Base-by-base conservation (phyloP, 1,140 invertebrate species). In the Bombus difficillimus region DNA sequence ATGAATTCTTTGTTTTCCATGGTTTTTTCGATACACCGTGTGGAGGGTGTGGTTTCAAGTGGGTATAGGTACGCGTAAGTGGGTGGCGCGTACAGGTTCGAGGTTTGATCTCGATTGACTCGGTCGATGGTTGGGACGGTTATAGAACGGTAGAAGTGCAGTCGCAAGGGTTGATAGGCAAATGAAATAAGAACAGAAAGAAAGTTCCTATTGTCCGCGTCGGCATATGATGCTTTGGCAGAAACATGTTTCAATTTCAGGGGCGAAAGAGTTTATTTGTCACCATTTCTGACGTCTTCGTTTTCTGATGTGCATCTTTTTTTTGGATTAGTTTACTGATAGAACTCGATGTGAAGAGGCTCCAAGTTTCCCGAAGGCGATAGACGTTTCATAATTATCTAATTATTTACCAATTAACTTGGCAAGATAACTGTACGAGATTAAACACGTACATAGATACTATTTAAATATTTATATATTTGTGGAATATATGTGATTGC, bases 71-170 rank as follows among this genome's bases (percentile, higher is more conserved):
- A 69, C 22, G 37, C 18, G 68, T 39, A 34, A 25, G 10, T 39
- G 25, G 22, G 37, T 69, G 28, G 15, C 64, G 13, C 13, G 62
- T n/a, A 10, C 34, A 34, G 34, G 22, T 39, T 37, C 22, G 22
- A 69, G 32, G 68, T 39, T 39, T 12, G 34, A 69, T 69, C 66
- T 68, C 32, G 66, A 68, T 68, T 68, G 66, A 68, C 66, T 68
- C 15, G n/a, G 6, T 32, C 22, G 68, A 39, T 37, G 68, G 68
- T 69, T 39, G 68, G 34, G n/a, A 18, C 32, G 68, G 68, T 69
- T 69, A 25, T 39, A 25, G 22, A 25, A 18, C 1, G 0, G 3
- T 28, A 12, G 66, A 37, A 9, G 34, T 10, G 22, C 18, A 25
- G 66, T 69, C 12, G 15, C 4, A 34, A 37, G 37, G 68, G 18